Percentiles rank a stretch among this genome's conserved stretches.
These are phyloP conservation scores for Drosophila saltans DNA, from an alignment of 1,140 invertebrate species.

Conservation along the genomic window DNA sequence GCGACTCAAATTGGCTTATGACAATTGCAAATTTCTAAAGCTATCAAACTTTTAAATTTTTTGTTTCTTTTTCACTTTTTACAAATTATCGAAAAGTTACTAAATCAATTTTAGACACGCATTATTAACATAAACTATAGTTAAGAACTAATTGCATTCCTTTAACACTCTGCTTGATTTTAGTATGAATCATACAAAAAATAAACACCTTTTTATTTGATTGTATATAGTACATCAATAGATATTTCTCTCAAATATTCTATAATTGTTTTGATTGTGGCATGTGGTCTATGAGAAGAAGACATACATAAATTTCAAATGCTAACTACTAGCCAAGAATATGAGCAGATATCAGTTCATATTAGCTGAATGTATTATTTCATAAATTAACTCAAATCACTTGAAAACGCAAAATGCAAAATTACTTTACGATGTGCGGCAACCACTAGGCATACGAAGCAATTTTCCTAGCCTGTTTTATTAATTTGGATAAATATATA, in stretches of 20 bases:
- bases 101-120: slow-evolving; percentile 65
- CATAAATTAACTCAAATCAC: not conserved
- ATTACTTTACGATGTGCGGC: slow-evolving; percentile 1
- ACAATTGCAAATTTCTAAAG: slow-evolving; percentile 73
- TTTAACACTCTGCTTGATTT: slow-evolving; percentile 3
- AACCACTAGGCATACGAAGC: not conserved
- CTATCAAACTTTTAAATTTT: slow-evolving; percentile 39
- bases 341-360: slow-evolving; percentile 3
- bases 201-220: slow-evolving; percentile 23
- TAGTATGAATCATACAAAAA: slow-evolving; percentile 28
- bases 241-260: not conserved
- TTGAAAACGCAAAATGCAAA: slow-evolving; percentile 45
- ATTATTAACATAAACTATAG: slow-evolving; percentile 53
- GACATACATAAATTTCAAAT: not conserved
- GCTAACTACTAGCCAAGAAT: slow-evolving; percentile 14
- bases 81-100: slow-evolving; percentile 74
- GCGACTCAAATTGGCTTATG: slow-evolving; percentile 28
- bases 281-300: not conserved
- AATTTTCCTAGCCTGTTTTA: not conserved
- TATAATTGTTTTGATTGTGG: not conserved
- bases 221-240: slow-evolving; percentile 4
- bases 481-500: slow-evolving; percentile 37
- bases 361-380: not conserved
- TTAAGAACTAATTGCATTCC: slow-evolving; percentile 61
- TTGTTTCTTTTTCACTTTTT: slow-evolving; percentile 43